Conservation (phyloP, 2,113 vertebrate genomes). For the Stercorarius parasiticus region DNA sequence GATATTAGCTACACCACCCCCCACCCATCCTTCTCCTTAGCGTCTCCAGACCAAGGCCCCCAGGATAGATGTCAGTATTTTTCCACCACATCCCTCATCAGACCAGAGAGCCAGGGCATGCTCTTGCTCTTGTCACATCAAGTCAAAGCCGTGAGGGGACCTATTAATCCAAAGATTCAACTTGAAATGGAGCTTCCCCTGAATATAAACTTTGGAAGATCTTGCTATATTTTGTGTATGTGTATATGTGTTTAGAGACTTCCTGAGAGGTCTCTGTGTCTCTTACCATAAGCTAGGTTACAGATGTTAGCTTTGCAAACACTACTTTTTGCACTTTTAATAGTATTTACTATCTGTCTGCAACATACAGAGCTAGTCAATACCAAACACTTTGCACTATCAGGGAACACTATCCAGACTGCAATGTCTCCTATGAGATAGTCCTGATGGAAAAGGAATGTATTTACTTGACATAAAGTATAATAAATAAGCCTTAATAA, state of each 20-base stretch:
- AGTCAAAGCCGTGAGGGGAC: neutral
- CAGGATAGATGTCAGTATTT: neutral
- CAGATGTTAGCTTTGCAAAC: neutral
- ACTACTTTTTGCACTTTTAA: neutral
- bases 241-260: neutral
- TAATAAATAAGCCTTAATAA: neutral
- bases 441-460: neutral
- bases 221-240: neutral
- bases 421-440: neutral
- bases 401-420: neutral
- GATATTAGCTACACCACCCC: fast-evolving
- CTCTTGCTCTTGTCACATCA: neutral
- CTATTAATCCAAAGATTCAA: neutral
- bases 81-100: neutral
- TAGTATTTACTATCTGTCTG: neutral
- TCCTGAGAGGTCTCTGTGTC: neutral
- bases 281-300: neutral
- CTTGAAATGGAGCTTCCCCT: neutral
- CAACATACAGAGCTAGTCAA: neutral
- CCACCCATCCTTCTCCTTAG: neutral
- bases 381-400: neutral
- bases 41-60: neutral
- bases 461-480: neutral
- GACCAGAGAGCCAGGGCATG: neutral
- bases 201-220: neutral